Percentiles rank a stretch among this genome's conserved stretches.
Evolutionary conservation across 2,113 vertebrate genomes (phyloP).

Genomic region (Epinephelus cyanopodus): DNA sequence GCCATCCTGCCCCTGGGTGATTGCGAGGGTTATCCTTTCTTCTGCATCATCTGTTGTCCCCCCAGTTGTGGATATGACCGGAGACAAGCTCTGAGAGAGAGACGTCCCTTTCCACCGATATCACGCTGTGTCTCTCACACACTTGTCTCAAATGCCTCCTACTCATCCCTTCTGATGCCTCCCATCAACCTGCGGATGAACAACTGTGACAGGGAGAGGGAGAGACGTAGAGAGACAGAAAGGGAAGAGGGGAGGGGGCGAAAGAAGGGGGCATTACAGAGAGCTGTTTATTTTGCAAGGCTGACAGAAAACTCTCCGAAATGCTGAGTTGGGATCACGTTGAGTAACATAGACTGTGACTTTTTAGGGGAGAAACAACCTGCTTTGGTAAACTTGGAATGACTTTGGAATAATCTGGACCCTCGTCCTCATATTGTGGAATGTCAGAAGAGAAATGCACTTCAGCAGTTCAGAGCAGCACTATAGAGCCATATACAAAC

Average conservation of each 20-base stretch:
- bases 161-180: slow-evolving; percentile 79
- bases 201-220: slow-evolving; percentile 76
- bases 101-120: slow-evolving; percentile 69
- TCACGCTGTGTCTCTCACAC: slow-evolving; percentile 70
- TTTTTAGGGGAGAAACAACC: slow-evolving; percentile 78
- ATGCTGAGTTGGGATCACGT: slow-evolving; percentile 70
- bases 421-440: slow-evolving; percentile 57
- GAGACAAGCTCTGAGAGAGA: slow-evolving; percentile 81
- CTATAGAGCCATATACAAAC: slow-evolving; percentile 31
- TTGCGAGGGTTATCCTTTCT: slow-evolving; percentile 71
- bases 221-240: slow-evolving; percentile 53
- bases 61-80: slow-evolving; percentile 68
- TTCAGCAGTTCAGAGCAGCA: slow-evolving; percentile 70
- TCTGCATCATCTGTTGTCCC: slow-evolving; percentile 74
- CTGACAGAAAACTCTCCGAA: slow-evolving; percentile 79
- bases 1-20: slow-evolving; percentile 70
- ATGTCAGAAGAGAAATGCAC: slow-evolving; percentile 68
- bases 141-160: slow-evolving; percentile 78
- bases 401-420: slow-evolving; percentile 76
- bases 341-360: slow-evolving; percentile 75
- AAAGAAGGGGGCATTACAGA: slow-evolving; percentile 65
- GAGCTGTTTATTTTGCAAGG: slow-evolving; percentile 82
- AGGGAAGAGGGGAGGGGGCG: slow-evolving; percentile 35
- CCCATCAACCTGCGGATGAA: slow-evolving; percentile 77
- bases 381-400: slow-evolving; percentile 81